Evolutionary conservation across 30 jellyfish, hydroid and myxozoan species (phyloP), one percentile per base, ranked within the genome.

Genomic region (Aurelia sp.): DNA sequence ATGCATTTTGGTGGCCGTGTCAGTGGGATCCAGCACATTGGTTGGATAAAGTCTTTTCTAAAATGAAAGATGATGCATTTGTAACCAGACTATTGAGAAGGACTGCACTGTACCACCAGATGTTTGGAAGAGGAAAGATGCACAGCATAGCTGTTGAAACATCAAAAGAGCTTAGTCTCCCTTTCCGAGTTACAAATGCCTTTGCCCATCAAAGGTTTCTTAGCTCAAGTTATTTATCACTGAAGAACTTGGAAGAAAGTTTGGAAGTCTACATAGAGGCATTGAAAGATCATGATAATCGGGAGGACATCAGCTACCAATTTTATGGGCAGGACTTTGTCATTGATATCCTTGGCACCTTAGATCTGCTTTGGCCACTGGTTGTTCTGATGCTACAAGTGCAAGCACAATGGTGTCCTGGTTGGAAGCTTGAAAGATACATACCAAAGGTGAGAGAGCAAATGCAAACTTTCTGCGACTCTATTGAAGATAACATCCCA

Each of bases 331-430:
- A 80, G 53, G 84, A 80, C 53, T 80, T 80, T 50, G 58, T 64
- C 24, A 63, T 30, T 30, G 91, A 80, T 35, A 38, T 64, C 13
- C 72, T 80, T 16, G 91, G 91, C 38, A 20, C 38, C 22, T 70
- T 64, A 12, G 75, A 80, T 67, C 1, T 80, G 85, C 48, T 80
- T 15, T 64, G 91, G 83, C 91, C 91, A 47, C 38, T 80, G 24
- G 91, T 80, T 20, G 82, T 61, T 17, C 19, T 80, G 16, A 80
- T 63, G 91, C 16, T 21, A 18, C 83, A 63, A 31, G 19, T 27
- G 18, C 91, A 80, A 51, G 91, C 91, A 0, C 91, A 80, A 40
- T 80, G 91, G 91, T 80, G 91, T 15, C 81, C 89, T 22, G 89
- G 89, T 41, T 78, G 53, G 82, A 78, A 78, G 51, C 66, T 78